phyloP scores from a whole-genome alignment of 2,113 vertebrate species.

The Ammodytes dubius region DNA sequence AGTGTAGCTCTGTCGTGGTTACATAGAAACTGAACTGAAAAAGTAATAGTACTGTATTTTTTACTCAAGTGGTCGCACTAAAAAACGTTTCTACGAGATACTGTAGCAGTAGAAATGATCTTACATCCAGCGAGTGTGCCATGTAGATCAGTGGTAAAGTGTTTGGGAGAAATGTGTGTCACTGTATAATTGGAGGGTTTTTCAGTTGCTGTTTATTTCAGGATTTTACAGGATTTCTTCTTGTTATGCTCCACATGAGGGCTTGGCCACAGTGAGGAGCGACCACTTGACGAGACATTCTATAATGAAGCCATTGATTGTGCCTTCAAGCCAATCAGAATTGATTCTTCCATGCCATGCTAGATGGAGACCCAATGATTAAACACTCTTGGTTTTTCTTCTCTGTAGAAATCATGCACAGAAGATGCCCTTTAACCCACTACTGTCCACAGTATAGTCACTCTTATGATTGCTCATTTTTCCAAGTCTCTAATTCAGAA shows the following conservation, averaged over 20 bases:
- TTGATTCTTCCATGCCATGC: background rate
- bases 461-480: background rate
- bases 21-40: too few species aligned
- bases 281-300: background rate
- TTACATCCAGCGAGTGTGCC: too few species aligned
- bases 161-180: background rate
- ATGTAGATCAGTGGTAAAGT: too few species aligned
- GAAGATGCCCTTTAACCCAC: background rate
- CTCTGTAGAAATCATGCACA: background rate
- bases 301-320: slow-evolving; percentile 9
- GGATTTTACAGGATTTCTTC: background rate
- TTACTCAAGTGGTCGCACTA: too few species aligned
- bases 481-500: background rate
- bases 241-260: background rate
- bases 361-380: slow-evolving; percentile 9
- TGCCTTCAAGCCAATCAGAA: slow-evolving; percentile 1
- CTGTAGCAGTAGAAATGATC: too few species aligned
- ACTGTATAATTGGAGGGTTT: background rate
- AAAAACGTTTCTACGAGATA: too few species aligned
- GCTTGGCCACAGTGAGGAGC: background rate
- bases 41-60: too few species aligned
- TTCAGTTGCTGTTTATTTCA: slow-evolving; percentile 1
- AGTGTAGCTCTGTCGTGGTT: too few species aligned
- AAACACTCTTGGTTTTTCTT: background rate
- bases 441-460: background rate